A percentile compares a stretch with the other conserved stretches of the same genome.
Evolutionary conservation across 2,797 vertebrate species (phyloP).

Genomic region (Lacerta agilis): DNA sequence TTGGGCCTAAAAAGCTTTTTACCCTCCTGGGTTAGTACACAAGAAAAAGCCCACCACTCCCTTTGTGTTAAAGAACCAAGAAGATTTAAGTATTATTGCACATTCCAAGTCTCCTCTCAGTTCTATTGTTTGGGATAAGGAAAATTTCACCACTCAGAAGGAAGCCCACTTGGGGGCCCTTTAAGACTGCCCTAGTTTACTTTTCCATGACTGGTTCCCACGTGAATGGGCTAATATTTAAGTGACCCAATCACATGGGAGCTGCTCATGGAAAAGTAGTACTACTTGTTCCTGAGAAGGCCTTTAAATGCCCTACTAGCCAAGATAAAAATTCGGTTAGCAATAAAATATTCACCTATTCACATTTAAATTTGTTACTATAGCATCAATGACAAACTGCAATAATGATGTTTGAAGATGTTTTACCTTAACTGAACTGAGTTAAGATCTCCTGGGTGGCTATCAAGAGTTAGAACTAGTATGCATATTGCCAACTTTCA

Average conservation of each 20-base stretch:
- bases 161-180: background rate
- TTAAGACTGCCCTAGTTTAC: background rate
- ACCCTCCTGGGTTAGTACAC: too few relatives aligned
- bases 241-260: background rate
- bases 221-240: background rate
- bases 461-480: background rate
- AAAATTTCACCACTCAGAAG: background rate
- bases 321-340: background rate
- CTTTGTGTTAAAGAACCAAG: too few relatives aligned
- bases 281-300: background rate
- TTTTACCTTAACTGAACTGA: background rate
- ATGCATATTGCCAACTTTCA: background rate
- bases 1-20: too few relatives aligned
- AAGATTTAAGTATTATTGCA: background rate
- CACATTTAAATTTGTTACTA: background rate
- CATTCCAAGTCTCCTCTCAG: background rate
- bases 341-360: background rate
- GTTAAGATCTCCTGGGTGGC: background rate
- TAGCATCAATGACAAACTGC: background rate
- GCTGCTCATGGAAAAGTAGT: background rate
- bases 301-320: background rate
- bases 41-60: too few relatives aligned
- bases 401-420: background rate
- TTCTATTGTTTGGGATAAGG: background rate
- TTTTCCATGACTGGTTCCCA: background rate